Evolutionary conservation across 1,140 invertebrate genomes (phyloP).

Genomic region (Papilio glaucus): DNA sequence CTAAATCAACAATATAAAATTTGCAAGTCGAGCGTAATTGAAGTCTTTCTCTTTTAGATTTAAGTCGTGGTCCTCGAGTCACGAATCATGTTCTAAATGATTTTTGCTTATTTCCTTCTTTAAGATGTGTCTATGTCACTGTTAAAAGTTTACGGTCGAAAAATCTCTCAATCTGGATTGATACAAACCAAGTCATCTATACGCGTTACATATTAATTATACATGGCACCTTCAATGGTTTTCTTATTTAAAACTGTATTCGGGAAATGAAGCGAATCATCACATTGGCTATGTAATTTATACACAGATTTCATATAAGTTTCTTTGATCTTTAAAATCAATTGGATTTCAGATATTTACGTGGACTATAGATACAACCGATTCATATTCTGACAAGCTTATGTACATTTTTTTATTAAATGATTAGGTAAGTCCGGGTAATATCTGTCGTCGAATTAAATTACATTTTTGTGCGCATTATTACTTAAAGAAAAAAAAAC

Average conservation of each 20-base stretch:
- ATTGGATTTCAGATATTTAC: too few relatives aligned
- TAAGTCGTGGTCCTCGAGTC: neutral
- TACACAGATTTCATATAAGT: too few relatives aligned
- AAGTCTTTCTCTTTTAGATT: slow-evolving; percentile 7
- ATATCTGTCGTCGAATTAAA: neutral
- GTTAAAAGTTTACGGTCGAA: neutral
- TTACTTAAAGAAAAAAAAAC: neutral
- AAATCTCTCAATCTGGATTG: neutral
- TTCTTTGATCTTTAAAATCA: too few relatives aligned
- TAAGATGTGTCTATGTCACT: neutral
- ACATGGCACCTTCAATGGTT: too few relatives aligned
- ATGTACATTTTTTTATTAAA: too few relatives aligned
- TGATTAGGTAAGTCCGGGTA: neutral
- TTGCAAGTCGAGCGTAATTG: neutral
- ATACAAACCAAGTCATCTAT: neutral
- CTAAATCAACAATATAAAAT: neutral
- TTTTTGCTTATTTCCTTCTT: neutral
- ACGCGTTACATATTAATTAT: neutral
- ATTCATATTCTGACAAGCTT: too few relatives aligned
- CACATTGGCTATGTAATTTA: too few relatives aligned
- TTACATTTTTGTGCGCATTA: neutral
- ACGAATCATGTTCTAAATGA: neutral
- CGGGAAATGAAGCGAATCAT: too few relatives aligned
- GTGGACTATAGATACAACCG: too few relatives aligned
- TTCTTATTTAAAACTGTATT: too few relatives aligned